These are phyloP conservation scores for Sarcophilus harrisii DNA, from an alignment of 2,797 vertebrate genomes.

Conservation along the genomic window DNA sequence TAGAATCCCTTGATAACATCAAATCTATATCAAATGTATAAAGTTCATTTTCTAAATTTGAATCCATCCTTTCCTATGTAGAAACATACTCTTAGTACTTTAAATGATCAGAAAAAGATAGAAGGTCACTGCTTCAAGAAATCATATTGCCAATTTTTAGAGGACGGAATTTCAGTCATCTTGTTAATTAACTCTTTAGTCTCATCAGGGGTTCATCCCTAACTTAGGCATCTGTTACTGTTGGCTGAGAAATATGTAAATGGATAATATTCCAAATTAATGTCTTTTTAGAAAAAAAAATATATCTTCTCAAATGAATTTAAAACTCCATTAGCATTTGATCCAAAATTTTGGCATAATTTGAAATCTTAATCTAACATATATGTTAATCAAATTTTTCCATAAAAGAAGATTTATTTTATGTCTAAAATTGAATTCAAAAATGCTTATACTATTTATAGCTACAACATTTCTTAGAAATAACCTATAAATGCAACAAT, in stretches of 20 bases:
- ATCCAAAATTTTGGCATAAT: background rate
- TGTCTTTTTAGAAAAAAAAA: slow-evolving; percentile 46
- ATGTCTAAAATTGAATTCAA: background rate
- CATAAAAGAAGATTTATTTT: background rate
- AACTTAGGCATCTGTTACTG: slow-evolving; percentile 76
- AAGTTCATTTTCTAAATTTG: background rate
- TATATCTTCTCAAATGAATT: background rate
- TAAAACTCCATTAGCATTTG: slow-evolving; percentile 13
- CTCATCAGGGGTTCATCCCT: slow-evolving; percentile 64
- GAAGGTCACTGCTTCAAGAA: slow-evolving; percentile 57
- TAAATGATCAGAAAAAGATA: slow-evolving; percentile 54
- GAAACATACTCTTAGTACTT: slow-evolving; percentile 64
- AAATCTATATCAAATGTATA: background rate
- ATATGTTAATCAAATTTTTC: slow-evolving; percentile 4
- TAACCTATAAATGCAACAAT: background rate
- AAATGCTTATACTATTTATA: background rate
- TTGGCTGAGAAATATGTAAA: slow-evolving; percentile 66
- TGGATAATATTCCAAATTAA: slow-evolving; percentile 72
- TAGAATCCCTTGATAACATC: background rate
- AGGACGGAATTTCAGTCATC: slow-evolving; percentile 57
- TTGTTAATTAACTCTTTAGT: slow-evolving; percentile 71
- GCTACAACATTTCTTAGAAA: background rate
- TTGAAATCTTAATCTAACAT: background rate
- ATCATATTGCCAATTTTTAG: slow-evolving; percentile 66
- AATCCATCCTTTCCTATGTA: background rate